phyloP scores from a whole-genome alignment of 2,888 invertebrate species.

The Incurvaria masculella region DNA sequence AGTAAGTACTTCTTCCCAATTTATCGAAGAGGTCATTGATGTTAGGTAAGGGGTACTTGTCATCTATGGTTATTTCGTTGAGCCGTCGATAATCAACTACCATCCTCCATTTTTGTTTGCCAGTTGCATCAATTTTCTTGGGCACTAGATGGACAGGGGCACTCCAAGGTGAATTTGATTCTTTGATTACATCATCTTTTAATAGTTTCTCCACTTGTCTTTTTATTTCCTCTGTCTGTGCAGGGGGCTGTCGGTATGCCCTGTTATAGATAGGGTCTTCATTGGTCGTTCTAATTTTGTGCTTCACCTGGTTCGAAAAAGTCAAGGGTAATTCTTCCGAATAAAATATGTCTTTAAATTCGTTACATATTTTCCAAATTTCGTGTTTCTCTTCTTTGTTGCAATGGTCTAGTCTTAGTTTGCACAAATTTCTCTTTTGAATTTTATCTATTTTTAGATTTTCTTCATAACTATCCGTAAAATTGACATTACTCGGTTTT shows the following conservation, averaged over 20 bases:
- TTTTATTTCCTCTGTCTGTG: conserved; percentile 12
- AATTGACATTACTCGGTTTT: too few relatives aligned
- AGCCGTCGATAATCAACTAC: conserved; percentile 29
- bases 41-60: conserved; percentile 26
- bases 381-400: too few relatives aligned
- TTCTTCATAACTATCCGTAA: too few relatives aligned
- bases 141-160: conserved; percentile 19
- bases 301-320: too few relatives aligned
- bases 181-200: conserved; percentile 13
- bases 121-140: conserved; percentile 15
- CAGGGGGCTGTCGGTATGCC: conserved; percentile 11
- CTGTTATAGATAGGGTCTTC: too few relatives aligned
- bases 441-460: too few relatives aligned
- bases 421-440: too few relatives aligned
- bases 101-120: conserved; percentile 18
- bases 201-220: conserved; percentile 15
- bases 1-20: conserved; percentile 26
- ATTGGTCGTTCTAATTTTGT: too few relatives aligned
- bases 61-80: conserved; percentile 27
- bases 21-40: conserved; percentile 27
- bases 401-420: too few relatives aligned
- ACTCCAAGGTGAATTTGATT: conserved; percentile 16
- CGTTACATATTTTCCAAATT: too few relatives aligned
- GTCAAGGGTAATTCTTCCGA: too few relatives aligned
- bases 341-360: too few relatives aligned